Conservation (phyloP, 53 echinoderm and acorn worm species). For the Holothuria scabra region DNA sequence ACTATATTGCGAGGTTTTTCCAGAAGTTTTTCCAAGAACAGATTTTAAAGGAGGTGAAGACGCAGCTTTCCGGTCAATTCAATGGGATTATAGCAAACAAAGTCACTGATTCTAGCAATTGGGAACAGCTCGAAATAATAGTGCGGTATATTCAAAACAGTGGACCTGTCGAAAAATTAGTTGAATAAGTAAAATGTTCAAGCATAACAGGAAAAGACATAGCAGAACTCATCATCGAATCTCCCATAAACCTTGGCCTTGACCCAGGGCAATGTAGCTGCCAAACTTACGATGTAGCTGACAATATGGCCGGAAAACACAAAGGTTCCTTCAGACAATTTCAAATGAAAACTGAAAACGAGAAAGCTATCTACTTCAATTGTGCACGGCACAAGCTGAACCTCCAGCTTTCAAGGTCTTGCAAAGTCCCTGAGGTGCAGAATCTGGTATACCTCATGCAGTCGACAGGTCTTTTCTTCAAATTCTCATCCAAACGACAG, state of each 20-base stretch:
- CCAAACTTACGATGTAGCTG: constrained; percentile 64
- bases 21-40: constrained; percentile 55
- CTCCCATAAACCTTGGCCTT: background rate
- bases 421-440: constrained; percentile 46
- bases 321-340: constrained; percentile 35
- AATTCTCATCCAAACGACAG: constrained; percentile 55
- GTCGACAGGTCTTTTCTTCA: constrained; percentile 54
- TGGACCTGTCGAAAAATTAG: constrained; percentile 42
- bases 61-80: constrained; percentile 37
- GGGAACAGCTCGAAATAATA: constrained; percentile 67
- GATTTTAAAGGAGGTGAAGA: constrained; percentile 40
- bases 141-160: constrained; percentile 43
- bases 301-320: constrained; percentile 54
- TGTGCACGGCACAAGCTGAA: constrained; percentile 59
- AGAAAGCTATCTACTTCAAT: constrained; percentile 46
- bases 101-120: constrained; percentile 58
- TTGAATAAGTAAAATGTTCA: constrained; percentile 37
- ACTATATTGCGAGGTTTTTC: constrained; percentile 46
- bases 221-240: background rate
- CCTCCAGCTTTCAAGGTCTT: constrained; percentile 48
- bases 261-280: constrained; percentile 23
- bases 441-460: constrained; percentile 43
- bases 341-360: constrained; percentile 20
- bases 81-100: constrained; percentile 54
- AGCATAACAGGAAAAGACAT: constrained; percentile 42